Evolutionary conservation across 2,888 invertebrate genomes (phyloP).

Genomic region (Colostygia pectinataria): DNA sequence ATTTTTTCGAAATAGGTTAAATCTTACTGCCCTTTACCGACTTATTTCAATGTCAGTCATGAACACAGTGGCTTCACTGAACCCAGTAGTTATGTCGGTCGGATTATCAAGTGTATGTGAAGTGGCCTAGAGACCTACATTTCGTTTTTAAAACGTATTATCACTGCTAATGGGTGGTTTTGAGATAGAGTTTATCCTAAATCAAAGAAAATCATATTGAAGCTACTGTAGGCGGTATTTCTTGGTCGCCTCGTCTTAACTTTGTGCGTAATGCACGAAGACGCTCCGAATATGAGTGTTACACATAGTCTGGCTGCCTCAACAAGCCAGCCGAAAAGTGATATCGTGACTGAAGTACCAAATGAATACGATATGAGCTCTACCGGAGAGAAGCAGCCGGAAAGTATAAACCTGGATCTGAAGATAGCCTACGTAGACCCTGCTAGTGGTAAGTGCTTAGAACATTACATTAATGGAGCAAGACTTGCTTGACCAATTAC

Average conservation of each 20-base stretch:
- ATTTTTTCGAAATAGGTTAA: conserved; percentile 71
- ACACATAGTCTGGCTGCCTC: conserved; percentile 86
- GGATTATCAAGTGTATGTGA: conserved; percentile 91
- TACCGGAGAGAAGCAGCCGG: conserved; percentile 74
- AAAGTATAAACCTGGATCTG: conserved; percentile 82
- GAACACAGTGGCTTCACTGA: conserved; percentile 87
- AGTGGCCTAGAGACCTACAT: conserved; percentile 96
- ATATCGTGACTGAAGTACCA: conserved; percentile 70
- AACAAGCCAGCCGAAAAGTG: conserved; percentile 79
- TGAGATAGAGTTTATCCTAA: conserved; percentile 82
- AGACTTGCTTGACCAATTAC: conserved; percentile 5
- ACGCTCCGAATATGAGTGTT: conserved; percentile 86
- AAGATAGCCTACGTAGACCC: conserved; percentile 85
- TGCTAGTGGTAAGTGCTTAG: conserved; percentile 80
- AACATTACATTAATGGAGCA: conserved; percentile 22
- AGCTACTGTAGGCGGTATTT: conserved; percentile 53
- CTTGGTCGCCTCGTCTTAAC: conserved; percentile 66
- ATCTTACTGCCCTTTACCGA: conserved; percentile 81
- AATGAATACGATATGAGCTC: conserved; percentile 72
- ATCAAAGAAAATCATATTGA: conserved; percentile 64
- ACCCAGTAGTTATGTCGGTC: conserved; percentile 85
- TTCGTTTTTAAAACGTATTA: conserved; percentile 74
- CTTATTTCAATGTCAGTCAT: conserved; percentile 84
- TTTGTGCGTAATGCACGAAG: conserved; percentile 86
- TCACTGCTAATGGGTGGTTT: conserved; percentile 73